Conservation (phyloP, 1,140 invertebrate genomes). For the Philopotamus ludificatus region DNA sequence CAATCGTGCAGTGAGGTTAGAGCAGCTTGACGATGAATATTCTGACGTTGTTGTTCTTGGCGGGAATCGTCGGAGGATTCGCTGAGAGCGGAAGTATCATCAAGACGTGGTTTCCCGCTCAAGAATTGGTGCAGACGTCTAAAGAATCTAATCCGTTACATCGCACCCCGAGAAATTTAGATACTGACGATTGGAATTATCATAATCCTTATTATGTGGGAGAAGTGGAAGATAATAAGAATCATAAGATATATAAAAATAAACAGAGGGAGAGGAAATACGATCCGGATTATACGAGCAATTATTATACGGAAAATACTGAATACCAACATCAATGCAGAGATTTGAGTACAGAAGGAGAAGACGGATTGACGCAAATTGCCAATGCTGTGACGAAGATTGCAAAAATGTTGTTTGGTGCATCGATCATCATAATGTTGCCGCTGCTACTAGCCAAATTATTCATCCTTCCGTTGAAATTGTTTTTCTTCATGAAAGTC, state of each 20-base stretch:
- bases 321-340: neutral
- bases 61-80: too few relatives aligned
- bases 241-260: conserved; percentile 2
- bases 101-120: too few relatives aligned
- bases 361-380: conserved; percentile 32
- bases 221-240: neutral
- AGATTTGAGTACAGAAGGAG: neutral
- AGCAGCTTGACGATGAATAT: too few relatives aligned
- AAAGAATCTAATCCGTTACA: too few relatives aligned
- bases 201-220: too few relatives aligned
- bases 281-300: conserved; percentile 3
- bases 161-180: too few relatives aligned
- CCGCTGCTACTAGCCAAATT: conserved; percentile 31
- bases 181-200: too few relatives aligned
- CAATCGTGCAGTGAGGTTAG: too few relatives aligned
- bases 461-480: conserved; percentile 35
- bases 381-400: conserved; percentile 26
- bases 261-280: conserved; percentile 17
- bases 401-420: conserved; percentile 36
- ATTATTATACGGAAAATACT: conserved; percentile 8
- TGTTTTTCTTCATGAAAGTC: conserved; percentile 29
- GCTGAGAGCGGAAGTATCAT: too few relatives aligned
- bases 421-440: conserved; percentile 28
- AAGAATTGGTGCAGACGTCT: too few relatives aligned
- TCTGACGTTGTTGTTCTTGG: too few relatives aligned